phyloP scores from a whole-genome alignment of 2,797 vertebrate genomes.

The Leucoraja ocellata region DNA sequence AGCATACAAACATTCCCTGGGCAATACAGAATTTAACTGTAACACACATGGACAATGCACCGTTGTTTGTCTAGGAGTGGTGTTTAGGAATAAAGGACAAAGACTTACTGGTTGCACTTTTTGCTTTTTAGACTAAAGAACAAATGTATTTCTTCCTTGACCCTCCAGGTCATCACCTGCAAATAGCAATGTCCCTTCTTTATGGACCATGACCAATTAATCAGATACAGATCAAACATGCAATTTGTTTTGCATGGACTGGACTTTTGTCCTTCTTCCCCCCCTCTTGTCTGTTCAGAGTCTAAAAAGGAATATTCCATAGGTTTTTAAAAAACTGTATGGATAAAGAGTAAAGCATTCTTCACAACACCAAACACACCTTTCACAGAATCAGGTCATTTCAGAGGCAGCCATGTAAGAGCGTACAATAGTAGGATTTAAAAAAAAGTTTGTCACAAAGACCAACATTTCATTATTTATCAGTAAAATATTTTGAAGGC shows the following conservation, averaged over 20 bases:
- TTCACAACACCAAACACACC: background rate
- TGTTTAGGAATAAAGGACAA: slow-evolving; percentile 26
- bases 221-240: background rate
- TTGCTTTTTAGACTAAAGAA: slow-evolving; percentile 4
- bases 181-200: slow-evolving; percentile 1
- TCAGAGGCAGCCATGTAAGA: background rate
- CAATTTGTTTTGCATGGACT: background rate
- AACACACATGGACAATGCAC: slow-evolving; percentile 29
- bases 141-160: background rate
- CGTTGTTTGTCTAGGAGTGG: background rate
- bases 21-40: slow-evolving; percentile 35
- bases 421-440: background rate
- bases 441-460: background rate
- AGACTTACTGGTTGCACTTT: slow-evolving; percentile 16
- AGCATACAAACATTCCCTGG: slow-evolving; percentile 38
- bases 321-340: background rate
- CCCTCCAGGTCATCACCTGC: background rate
- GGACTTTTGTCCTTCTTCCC: background rate
- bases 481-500: slow-evolving; percentile 8
- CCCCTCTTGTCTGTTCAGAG: background rate
- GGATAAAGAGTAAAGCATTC: background rate
- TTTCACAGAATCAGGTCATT: slow-evolving; percentile 14
- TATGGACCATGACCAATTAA: background rate
- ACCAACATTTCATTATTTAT: background rate
- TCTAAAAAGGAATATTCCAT: background rate